Evolutionary conservation across 2,113 vertebrate species (phyloP).

Genomic region (Forbesichthys papilliferus): DNA sequence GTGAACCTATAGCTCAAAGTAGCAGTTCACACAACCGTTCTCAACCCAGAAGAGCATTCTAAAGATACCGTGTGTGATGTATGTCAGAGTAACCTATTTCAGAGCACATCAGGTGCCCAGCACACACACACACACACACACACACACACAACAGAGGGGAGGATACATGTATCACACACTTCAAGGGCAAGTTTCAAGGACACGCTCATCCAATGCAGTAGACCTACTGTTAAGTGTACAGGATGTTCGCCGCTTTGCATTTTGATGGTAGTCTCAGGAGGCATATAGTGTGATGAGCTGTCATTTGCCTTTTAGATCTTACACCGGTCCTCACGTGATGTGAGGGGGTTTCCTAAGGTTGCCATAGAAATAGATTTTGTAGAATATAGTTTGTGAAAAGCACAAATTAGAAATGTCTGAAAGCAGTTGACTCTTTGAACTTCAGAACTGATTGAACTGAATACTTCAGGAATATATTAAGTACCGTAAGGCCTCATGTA

Average conservation of each 20-base stretch:
- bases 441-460: no score
- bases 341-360: background rate
- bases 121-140: constrained; percentile 45
- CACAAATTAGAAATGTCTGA: no score
- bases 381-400: no score
- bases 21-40: constrained; percentile 20
- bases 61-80: constrained; percentile 44
- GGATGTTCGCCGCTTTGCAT: background rate
- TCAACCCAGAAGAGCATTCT: constrained; percentile 36
- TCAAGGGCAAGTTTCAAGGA: constrained; percentile 69
- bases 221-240: constrained; percentile 30
- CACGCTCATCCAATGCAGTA: background rate
- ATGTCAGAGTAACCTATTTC: constrained; percentile 53
- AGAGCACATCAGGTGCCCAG: constrained; percentile 59
- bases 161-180: constrained; percentile 48
- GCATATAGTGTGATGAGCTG: background rate
- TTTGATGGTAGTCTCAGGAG: background rate
- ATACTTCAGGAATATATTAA: no score
- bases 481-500: background rate
- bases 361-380: background rate
- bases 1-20: constrained; percentile 1
- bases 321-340: background rate
- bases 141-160: constrained; percentile 70
- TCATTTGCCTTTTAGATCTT: background rate
- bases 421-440: no score